Evolutionary conservation across 2,888 invertebrate genomes (phyloP).

Genomic region (Apotomis betuletana): DNA sequence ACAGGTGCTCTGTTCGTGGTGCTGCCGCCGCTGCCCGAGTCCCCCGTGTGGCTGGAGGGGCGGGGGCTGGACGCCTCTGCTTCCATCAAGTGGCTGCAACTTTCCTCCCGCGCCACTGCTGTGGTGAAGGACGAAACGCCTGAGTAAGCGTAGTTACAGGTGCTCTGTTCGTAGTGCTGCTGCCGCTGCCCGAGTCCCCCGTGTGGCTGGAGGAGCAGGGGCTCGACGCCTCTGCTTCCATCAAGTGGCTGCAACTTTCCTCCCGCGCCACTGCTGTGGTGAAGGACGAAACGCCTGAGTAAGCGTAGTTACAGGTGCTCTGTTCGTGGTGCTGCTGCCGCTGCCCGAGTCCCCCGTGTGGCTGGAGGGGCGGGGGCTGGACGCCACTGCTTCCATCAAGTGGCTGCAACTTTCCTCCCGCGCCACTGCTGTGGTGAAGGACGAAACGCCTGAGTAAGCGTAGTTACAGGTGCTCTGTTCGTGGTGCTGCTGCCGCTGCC

Average conservation of each 20-base stretch:
- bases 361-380: slow-evolving; percentile 73
- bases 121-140: slow-evolving; percentile 60
- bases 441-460: slow-evolving; percentile 51
- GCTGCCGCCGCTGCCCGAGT: slow-evolving; percentile 85
- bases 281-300: slow-evolving; percentile 56
- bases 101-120: slow-evolving; percentile 72
- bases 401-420: slow-evolving; percentile 80
- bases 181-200: slow-evolving; percentile 86
- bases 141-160: slow-evolving; percentile 57
- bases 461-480: slow-evolving; percentile 71
- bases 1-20: slow-evolving; percentile 76
- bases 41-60: slow-evolving; percentile 83
- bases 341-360: slow-evolving; percentile 87
- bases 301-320: slow-evolving; percentile 61
- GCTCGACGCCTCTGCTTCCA: slow-evolving; percentile 71
- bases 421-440: slow-evolving; percentile 67
- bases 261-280: slow-evolving; percentile 68
- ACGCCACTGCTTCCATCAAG: slow-evolving; percentile 75
- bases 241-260: slow-evolving; percentile 82
- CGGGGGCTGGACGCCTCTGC: slow-evolving; percentile 75
- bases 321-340: slow-evolving; percentile 80
- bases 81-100: slow-evolving; percentile 80
- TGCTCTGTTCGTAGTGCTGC: slow-evolving; percentile 76
- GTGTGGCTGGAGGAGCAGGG: slow-evolving; percentile 80
- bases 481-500: slow-evolving; percentile 83